phyloP scores from a whole-genome alignment of 2,113 vertebrate genomes.

The Camelus bactrianus region DNA sequence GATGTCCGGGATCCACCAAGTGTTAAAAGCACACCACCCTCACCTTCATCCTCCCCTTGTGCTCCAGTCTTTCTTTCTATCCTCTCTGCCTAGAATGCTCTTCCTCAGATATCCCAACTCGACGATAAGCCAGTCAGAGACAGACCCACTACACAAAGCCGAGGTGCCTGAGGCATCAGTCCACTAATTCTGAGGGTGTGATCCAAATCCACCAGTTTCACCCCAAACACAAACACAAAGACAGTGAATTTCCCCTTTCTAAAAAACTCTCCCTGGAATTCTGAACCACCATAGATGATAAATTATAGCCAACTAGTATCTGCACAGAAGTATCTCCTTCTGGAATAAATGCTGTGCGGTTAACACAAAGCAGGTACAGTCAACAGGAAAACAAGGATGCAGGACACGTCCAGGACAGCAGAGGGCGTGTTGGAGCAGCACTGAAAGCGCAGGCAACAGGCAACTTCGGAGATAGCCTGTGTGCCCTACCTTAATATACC shows the following conservation, averaged over 20 bases:
- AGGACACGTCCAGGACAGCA: not conserved
- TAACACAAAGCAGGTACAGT: rapidly evolving
- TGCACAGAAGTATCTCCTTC: not conserved
- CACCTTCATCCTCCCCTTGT: not conserved
- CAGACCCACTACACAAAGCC: not conserved
- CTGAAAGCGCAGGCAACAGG: not conserved
- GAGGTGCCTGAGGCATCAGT: rapidly evolving
- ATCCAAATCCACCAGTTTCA: not conserved
- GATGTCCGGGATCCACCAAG: not conserved
- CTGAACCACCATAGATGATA: not conserved
- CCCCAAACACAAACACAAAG: not conserved
- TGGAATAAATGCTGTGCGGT: not conserved
- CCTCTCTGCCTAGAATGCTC: not conserved
- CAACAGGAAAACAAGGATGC: not conserved
- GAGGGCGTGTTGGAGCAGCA: not conserved
- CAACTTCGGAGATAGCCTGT: not conserved
- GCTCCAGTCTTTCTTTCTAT: not conserved
- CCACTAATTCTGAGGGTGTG: not conserved
- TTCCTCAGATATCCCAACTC: not conserved
- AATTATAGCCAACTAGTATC: not conserved
- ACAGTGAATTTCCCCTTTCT: not conserved
- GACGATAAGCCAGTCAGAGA: not conserved
- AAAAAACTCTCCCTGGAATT: not conserved
- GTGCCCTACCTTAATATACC: not conserved
- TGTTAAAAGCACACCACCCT: not conserved